A percentile compares a stretch with the other conserved stretches of the same genome.
Evolutionary conservation across 2,797 vertebrate genomes (phyloP).

Genomic region (Prionace glauca): DNA sequence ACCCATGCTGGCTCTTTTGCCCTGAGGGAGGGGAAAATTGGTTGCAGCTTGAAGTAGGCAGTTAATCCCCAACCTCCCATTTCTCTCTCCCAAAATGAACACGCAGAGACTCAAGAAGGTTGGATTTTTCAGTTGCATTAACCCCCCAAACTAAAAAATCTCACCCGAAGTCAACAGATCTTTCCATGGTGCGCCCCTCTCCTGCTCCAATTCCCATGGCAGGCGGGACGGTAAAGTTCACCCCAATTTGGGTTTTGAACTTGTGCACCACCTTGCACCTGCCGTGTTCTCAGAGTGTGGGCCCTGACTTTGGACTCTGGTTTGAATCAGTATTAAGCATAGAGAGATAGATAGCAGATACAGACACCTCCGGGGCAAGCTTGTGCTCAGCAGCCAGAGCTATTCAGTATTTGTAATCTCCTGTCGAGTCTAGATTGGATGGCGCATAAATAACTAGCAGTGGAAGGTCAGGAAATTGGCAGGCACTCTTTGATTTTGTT

Average conservation of each 20-base stretch:
- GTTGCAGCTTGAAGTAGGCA: not conserved
- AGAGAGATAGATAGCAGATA: not conserved
- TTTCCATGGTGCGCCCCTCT: too few species aligned
- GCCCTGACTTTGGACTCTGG: not conserved
- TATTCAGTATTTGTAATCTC: not conserved
- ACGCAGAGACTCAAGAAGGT: too few species aligned
- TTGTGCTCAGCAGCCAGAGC: not conserved
- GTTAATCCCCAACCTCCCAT: not conserved
- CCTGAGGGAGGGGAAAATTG: not conserved
- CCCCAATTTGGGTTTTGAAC: not conserved
- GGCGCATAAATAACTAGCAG: not conserved
- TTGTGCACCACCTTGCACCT: not conserved
- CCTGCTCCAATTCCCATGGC: too few species aligned
- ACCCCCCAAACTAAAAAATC: too few species aligned
- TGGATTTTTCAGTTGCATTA: too few species aligned
- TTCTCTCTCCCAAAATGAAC: not conserved
- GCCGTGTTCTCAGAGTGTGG: not conserved
- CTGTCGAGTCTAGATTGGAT: not conserved
- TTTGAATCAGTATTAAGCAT: not conserved
- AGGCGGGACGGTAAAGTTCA: too few species aligned
- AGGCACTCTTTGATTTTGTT: not conserved
- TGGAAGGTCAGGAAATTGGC: constrained; percentile 25
- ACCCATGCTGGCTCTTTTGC: not conserved
- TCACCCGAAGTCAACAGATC: too few species aligned
- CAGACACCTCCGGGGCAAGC: not conserved